A percentile compares a stretch with the other conserved stretches of the same genome.
phyloP scores from a whole-genome alignment of 2,113 vertebrate genomes.

The Spermophilus dauricus region DNA sequence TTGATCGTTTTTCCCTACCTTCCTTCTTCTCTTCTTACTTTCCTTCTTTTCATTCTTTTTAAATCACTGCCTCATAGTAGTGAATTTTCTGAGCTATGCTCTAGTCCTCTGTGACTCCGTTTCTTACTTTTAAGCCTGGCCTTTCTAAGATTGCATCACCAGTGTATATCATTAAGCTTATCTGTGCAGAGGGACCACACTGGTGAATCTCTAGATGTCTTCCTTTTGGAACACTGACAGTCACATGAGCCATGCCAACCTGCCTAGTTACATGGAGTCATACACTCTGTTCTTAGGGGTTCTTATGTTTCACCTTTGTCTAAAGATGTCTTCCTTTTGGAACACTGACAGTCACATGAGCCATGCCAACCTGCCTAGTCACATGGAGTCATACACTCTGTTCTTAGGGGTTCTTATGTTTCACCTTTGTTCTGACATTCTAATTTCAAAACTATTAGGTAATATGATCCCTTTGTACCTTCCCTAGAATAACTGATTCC shows the following conservation, averaged over 20 bases:
- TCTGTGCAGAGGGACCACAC: neutral
- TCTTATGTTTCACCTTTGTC: constrained; percentile 69
- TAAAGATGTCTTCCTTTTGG: constrained; percentile 52
- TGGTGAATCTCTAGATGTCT: neutral
- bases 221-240: constrained; percentile 66
- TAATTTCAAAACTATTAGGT: constrained; percentile 67
- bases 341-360: constrained; percentile 13
- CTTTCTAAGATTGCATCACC: neutral
- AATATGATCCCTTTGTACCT: constrained; percentile 15
- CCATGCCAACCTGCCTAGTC: constrained; percentile 8
- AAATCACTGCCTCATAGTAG: neutral
- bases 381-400: constrained; percentile 51
- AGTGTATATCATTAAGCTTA: neutral
- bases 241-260: neutral
- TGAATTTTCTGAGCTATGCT: neutral
- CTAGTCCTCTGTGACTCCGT: neutral
- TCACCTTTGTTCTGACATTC: constrained; percentile 59
- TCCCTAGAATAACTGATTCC: constrained; percentile 44
- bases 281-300: constrained; percentile 38
- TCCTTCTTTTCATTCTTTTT: neutral
- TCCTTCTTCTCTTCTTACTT: neutral
- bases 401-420: constrained; percentile 56
- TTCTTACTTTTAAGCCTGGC: neutral
- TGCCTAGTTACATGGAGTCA: constrained; percentile 55
- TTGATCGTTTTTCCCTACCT: neutral